Conservation (phyloP, 2,888 invertebrate genomes). For the Laothoe populi region DNA sequence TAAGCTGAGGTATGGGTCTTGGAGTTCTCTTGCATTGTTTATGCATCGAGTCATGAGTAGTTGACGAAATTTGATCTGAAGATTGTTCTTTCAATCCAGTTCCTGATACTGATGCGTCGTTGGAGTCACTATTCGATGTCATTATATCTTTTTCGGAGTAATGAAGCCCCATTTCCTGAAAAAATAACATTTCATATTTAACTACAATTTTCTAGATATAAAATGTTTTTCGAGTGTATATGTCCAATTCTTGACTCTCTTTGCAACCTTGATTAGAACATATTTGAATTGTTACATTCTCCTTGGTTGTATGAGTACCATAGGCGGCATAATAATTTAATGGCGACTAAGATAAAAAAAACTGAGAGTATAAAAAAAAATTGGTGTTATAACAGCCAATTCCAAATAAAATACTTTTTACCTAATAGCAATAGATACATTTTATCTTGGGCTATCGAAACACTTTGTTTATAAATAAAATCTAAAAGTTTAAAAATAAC, state of each 20-base stretch:
- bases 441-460: too few species aligned
- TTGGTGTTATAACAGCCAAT: too few species aligned
- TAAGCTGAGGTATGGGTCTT: conserved; percentile 90
- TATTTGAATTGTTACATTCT: too few species aligned
- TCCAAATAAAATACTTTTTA: too few species aligned
- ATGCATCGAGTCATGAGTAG: conserved; percentile 57
- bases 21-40: conserved; percentile 69
- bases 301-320: too few species aligned
- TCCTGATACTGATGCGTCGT: conserved; percentile 63
- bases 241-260: not conserved
- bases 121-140: conserved; percentile 75
- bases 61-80: conserved; percentile 53
- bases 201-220: not conserved
- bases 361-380: too few species aligned
- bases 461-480: too few species aligned
- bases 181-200: conserved; percentile 41
- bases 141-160: conserved; percentile 69
- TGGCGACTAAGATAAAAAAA: too few species aligned
- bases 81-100: conserved; percentile 53
- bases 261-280: too few species aligned
- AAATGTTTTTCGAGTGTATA: not conserved
- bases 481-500: too few species aligned
- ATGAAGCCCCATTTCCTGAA: conserved; percentile 77
- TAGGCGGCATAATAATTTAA: too few species aligned
- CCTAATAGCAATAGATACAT: too few species aligned